Conservation (phyloP, 2,888 invertebrate species). For the Ectemnius lituratus region DNA sequence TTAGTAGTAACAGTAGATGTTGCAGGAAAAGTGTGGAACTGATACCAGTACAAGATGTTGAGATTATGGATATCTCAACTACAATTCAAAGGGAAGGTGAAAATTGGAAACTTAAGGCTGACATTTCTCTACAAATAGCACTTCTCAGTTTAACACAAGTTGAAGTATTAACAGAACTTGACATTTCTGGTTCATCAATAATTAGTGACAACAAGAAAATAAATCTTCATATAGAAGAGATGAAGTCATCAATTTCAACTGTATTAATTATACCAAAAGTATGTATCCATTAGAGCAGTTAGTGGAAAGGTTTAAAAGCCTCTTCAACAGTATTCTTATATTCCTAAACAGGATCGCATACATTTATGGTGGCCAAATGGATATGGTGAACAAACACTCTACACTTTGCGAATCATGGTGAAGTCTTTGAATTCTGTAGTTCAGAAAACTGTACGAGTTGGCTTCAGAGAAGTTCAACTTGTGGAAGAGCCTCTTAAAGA, state of each 20-base stretch:
- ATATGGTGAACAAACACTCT: conserved; percentile 89
- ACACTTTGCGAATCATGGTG: conserved; percentile 82
- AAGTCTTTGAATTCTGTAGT: conserved; percentile 69
- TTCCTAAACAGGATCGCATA: conserved; percentile 77
- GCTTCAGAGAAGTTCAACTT: conserved; percentile 92
- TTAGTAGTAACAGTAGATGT: conserved; percentile 18
- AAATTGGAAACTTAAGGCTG: conserved; percentile 78
- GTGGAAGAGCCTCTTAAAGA: conserved; percentile 84
- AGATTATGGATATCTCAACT: conserved; percentile 76
- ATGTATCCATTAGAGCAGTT: conserved; percentile 26
- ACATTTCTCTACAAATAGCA: conserved; percentile 75
- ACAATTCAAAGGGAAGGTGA: conserved; percentile 66
- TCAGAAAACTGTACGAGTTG: conserved; percentile 83
- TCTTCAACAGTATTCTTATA: conserved; percentile 34
- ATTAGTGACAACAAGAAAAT: conserved; percentile 31
- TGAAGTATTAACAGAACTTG: conserved; percentile 44
- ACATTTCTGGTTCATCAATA: conserved; percentile 24
- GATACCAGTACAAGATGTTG: conserved; percentile 73
- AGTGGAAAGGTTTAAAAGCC: conserved; percentile 1
- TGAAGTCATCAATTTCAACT: conserved; percentile 38
- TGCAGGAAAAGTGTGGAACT: conserved; percentile 79
- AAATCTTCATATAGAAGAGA: conserved; percentile 22
- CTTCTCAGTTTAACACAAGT: conserved; percentile 23
- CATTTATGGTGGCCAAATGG: conserved; percentile 97
- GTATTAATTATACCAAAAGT: conserved; percentile 60